Conservation (phyloP, 1,140 invertebrate genomes). For the Cotesia glomerata region DNA sequence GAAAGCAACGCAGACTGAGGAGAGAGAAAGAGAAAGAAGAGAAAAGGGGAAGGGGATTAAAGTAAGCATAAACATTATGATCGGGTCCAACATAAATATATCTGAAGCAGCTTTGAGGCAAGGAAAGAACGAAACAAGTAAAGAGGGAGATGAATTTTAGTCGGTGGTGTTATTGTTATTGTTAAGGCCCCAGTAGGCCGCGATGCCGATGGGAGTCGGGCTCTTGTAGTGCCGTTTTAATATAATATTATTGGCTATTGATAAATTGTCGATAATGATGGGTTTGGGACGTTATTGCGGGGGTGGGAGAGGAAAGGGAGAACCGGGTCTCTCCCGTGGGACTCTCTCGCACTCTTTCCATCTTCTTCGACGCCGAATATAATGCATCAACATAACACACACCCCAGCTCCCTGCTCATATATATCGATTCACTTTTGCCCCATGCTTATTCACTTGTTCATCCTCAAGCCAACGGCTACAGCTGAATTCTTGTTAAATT, state of each 20-base stretch:
- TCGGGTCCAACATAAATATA: conserved; percentile 55
- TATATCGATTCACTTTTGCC: conserved; percentile 4
- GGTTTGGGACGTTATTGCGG: conserved; percentile 43
- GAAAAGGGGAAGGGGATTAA: background rate
- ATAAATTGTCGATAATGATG: conserved; percentile 66
- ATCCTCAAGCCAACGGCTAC: conserved; percentile 10
- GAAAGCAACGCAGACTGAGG: background rate
- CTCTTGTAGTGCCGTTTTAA: conserved; percentile 54
- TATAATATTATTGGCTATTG: conserved; percentile 67
- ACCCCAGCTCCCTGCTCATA: background rate
- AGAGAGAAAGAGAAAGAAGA: background rate
- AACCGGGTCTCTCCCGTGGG: conserved; percentile 1
- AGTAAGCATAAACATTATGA: conserved; percentile 56
- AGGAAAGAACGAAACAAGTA: conserved; percentile 26
- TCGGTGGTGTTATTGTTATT: background rate
- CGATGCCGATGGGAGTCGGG: conserved; percentile 21
- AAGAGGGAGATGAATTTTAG: conserved; percentile 9
- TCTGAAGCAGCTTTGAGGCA: conserved; percentile 22
- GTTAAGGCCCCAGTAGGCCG: conserved; percentile 34
- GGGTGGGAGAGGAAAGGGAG: conserved; percentile 3
- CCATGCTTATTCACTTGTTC: background rate
- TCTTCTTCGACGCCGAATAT: background rate
- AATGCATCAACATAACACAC: conserved; percentile 6
- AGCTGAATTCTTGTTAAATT: conserved; percentile 32
- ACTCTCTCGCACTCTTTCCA: conserved; percentile 11